Percentiles rank a stretch among this genome's conserved stretches.
phyloP scores from a whole-genome alignment of 2,888 invertebrate genomes.

The Fragum fragum region DNA sequence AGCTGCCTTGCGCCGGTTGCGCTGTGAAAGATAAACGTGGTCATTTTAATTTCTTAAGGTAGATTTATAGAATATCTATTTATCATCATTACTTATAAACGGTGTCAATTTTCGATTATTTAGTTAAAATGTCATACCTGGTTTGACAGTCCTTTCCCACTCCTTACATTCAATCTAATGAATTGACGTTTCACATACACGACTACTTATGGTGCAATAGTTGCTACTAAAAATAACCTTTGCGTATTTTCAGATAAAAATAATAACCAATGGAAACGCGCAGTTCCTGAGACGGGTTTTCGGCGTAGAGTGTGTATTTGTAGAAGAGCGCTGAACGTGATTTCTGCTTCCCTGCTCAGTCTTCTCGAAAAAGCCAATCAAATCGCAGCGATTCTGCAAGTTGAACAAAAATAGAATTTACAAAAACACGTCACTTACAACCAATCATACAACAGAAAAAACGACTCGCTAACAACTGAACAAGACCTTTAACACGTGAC shows the following conservation, averaged over 20 bases:
- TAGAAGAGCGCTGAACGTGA: neutral
- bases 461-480: neutral
- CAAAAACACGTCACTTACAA: conserved; percentile 15
- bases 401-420: conserved; percentile 14
- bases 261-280: conserved; percentile 32
- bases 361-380: conserved; percentile 15
- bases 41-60: neutral
- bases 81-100: neutral
- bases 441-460: conserved; percentile 1
- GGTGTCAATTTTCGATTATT: neutral
- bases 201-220: conserved; percentile 77
- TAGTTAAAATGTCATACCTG: conserved; percentile 61
- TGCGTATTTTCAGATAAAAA: conserved; percentile 34
- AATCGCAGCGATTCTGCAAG: neutral
- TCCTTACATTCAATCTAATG: conserved; percentile 71
- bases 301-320: neutral
- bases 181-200: conserved; percentile 60
- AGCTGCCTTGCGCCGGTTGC: conserved; percentile 51
- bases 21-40: conserved; percentile 41
- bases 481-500: neutral
- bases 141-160: conserved; percentile 71
- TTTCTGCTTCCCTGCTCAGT: neutral
- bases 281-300: neutral
- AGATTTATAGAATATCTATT: neutral
- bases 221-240: conserved; percentile 66